Evolutionary conservation across 2,888 invertebrate species (phyloP), one percentile per base, ranked within the genome.

Genomic region (Apamea epomidion): DNA sequence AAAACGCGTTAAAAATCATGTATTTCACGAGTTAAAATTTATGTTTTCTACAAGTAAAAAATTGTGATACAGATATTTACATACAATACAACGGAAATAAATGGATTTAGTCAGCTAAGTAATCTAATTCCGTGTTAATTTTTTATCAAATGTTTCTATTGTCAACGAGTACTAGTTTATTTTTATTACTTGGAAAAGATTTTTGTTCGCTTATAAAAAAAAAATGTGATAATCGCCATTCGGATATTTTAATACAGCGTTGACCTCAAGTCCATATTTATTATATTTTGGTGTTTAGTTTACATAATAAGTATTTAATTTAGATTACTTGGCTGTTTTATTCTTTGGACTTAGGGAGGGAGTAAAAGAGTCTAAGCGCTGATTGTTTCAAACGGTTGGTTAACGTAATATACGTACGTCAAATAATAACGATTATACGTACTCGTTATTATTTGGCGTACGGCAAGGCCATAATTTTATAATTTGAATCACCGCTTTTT

Each of bases 51-150:
- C 74, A 81, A 81, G 81, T 76, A 78, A n/a, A n/a, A 75, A 78
- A 79, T 78, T 80, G 84, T 88, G 78, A 51, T 1, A 1, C 5
- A 37, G 25, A 16, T 86, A 78, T 86, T 65, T 76, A 51, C 64
- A 67, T 45, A 67, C 14, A 37, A 29, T 77, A 32, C 32, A 75
- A 48, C 16, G 76, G 62, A 85, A 60, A 78, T 75, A 79, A 70
- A 75, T 72, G 42, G 16, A 74, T 72, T 69, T 69, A 73, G 51
- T 37, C 45, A 64, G 67, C 68, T 75, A 75, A 75, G 64, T 81
- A 73, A 65, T 68, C 72, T 79, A 74, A 87, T 76, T 73, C 48
- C 14, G 25, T 67, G 76, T 51, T 80, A 70, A 86, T 83, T 80
- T 21, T 16, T 18, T 29, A 67, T 67, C 65, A 71, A 1, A 58